These are phyloP conservation scores for Drosophila sucinea DNA, from an alignment of 1,140 invertebrate species.

Conservation along the genomic window DNA sequence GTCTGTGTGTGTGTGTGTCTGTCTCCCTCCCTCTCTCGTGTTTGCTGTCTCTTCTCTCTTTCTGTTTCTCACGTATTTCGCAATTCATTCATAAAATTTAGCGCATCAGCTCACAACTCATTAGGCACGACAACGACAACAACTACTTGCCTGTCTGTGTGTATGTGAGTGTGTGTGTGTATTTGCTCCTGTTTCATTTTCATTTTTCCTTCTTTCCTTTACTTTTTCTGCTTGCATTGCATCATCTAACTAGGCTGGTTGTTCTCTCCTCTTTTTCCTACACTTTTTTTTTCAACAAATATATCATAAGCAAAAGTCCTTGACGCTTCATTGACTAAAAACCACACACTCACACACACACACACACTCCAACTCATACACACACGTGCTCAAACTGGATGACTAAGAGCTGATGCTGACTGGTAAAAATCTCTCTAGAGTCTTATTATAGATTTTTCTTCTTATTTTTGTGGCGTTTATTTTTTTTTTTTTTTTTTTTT, in stretches of 20 bases:
- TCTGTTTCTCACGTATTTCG: slow-evolving; percentile 28
- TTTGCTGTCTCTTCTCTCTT: not conserved
- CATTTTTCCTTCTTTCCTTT: slow-evolving; percentile 14
- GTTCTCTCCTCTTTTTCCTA: slow-evolving; percentile 17
- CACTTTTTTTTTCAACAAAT: slow-evolving; percentile 49
- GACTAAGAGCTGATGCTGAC: slow-evolving; percentile 68
- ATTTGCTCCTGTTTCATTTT: slow-evolving; percentile 15
- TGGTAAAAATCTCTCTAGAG: slow-evolving; percentile 45
- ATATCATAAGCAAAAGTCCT: slow-evolving; percentile 80
- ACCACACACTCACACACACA: slow-evolving; percentile 43
- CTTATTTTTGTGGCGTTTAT: not conserved
- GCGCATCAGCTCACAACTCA: slow-evolving; percentile 78
- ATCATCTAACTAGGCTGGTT: slow-evolving; percentile 57
- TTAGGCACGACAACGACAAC: slow-evolving; percentile 62
- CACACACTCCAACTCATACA: slow-evolving; percentile 16
- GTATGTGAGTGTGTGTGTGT: slow-evolving; percentile 15
- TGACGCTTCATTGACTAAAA: slow-evolving; percentile 81
- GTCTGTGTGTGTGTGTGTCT: not conserved
- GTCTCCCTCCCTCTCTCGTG: not conserved
- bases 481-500: too few relatives aligned
- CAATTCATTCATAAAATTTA: slow-evolving; percentile 78
- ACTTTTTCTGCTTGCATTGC: slow-evolving; percentile 59
- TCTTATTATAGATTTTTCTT: slow-evolving; percentile 58
- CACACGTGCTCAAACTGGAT: slow-evolving; percentile 45
- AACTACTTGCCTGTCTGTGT: slow-evolving; percentile 39